phyloP scores from a whole-genome alignment of 2,888 invertebrate genomes.

The Exocentrus adspersus region DNA sequence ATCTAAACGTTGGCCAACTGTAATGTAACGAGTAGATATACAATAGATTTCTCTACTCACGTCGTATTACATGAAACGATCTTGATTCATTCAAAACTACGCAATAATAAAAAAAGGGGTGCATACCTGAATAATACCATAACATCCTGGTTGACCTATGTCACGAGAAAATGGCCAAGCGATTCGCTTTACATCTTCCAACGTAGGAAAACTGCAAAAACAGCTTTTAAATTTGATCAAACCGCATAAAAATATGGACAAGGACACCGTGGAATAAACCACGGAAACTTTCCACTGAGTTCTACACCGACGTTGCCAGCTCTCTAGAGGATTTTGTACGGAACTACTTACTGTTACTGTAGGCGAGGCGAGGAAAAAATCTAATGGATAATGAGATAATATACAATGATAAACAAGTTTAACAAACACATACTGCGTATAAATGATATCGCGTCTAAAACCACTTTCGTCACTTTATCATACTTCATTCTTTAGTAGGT shows the following conservation, averaged over 20 bases:
- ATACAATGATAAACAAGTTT: not conserved
- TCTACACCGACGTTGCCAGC: constrained; percentile 36
- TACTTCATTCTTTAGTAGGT: no score
- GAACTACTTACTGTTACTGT: not conserved
- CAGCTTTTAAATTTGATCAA: constrained; percentile 38
- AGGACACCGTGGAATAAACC: constrained; percentile 42
- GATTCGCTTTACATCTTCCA: constrained; percentile 9
- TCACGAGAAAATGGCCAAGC: constrained; percentile 18
- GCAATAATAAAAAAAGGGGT: constrained; percentile 1
- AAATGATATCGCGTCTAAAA: no score
- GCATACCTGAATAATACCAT: constrained; percentile 9
- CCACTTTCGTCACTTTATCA: no score
- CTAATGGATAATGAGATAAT: not conserved
- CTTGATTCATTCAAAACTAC: not conserved
- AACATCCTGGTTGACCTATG: constrained; percentile 1
- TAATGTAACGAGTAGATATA: not conserved
- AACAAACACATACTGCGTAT: no score
- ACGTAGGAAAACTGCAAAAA: constrained; percentile 28
- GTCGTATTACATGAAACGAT: not conserved
- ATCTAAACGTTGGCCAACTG: constrained; percentile 6
- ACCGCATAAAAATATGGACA: constrained; percentile 43
- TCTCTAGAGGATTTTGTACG: constrained; percentile 14
- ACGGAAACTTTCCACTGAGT: constrained; percentile 42
- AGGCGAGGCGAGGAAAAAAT: not conserved
- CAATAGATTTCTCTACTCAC: constrained; percentile 9